Base-by-base conservation (phyloP, 2,113 vertebrate species). In the Aegotheles bennettii region DNA sequence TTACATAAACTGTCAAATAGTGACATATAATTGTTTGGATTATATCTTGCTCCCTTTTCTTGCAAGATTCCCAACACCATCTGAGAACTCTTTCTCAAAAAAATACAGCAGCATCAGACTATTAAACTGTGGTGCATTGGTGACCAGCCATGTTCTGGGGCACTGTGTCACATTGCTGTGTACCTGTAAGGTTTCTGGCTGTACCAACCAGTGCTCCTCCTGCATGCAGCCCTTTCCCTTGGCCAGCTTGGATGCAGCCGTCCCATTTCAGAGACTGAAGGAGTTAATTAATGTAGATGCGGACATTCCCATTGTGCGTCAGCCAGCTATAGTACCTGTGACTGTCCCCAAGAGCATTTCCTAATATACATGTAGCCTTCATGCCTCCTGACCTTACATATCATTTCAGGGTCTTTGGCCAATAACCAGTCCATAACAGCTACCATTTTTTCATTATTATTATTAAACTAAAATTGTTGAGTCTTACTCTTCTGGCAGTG, bases 101-200 rank as follows among this genome's bases (percentile, higher is more conserved):
- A 45, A 40, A 23, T 50, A 5, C 13, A 47, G 16, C 65, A 59
- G 19, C 61, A 12, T 60, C 61, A 61, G 17, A 29, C 33, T 61
- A 25, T 65, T 15, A 26, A 71, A 17, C 35, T 33, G 2, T 18
- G n/a, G 24, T 51, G 16, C 50, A 13, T 7, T 14, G 10, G 45
- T 61, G 43, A 53, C 25, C 42, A 77, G 23, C 10, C 19, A 6
- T 0, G 0, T 82, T 89, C 38, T 53, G 28, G 64, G 67, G 26
- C 21, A 29, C 14, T 8, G 18, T 42, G 92, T 69, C 77, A n/a
- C 40, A 0, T 0, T 40, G 24, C 45, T 33, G 16, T 14, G 26
- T 64, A 7, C 28, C 31, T 43, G 48, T 16, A 21, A 73, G 18
- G 43, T 69, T 82, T 73, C 59, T 88, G 42, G 16, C 33, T 65